Evolutionary conservation across 2,113 vertebrate genomes (phyloP), one percentile per base, ranked within the genome.

Genomic region (Rhineura floridana): DNA sequence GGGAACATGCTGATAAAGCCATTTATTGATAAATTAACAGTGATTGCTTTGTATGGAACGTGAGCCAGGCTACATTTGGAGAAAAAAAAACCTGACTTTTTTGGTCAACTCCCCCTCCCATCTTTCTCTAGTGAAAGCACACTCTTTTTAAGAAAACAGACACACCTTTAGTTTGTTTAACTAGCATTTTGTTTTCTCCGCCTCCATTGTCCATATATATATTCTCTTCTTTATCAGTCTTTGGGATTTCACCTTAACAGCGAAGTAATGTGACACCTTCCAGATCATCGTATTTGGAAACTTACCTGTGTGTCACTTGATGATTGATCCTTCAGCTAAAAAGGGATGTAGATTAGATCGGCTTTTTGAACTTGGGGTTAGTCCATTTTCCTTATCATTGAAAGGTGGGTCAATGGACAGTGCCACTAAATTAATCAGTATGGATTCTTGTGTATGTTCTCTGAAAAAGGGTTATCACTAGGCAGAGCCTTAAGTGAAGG

Each of bases 371-470:
- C 44, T 0, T 3, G 55, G 70, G 28, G 17, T 21, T 92, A 0
- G 17, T 30, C 17, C 46, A 3, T 86, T 92, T 84, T 78, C 70
- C 50, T 93, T 85, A 77, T 94, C 81, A 65, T 88, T 87, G 67
- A 86, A 33, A 79, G 70, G 17, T 75, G 46, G 50, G 81, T 84
- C 28, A 33, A 55, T 89, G 77, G 48, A 6, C 5, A 52, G 8
- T 72, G 84, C 46, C 80, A 42, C 82, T 91, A 88, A 92, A 92
- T 92, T 93, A 93, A 93, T 91, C 89, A 90, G 67, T 89, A 88
- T 62, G 28, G 91, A 90, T 93, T 94, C 39, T 78, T 89, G 1
- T 78, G 36, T 48, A 82, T 48, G 3, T 1, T 75, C 36, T 70
- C 42, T 67, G 30, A 10, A 70, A 87, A 55, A 19, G 73, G 75